Evolutionary conservation across 53 echinoderm and acorn worm genomes (phyloP), one percentile per base, ranked within the genome.

Genomic region (Henricia sp.): DNA sequence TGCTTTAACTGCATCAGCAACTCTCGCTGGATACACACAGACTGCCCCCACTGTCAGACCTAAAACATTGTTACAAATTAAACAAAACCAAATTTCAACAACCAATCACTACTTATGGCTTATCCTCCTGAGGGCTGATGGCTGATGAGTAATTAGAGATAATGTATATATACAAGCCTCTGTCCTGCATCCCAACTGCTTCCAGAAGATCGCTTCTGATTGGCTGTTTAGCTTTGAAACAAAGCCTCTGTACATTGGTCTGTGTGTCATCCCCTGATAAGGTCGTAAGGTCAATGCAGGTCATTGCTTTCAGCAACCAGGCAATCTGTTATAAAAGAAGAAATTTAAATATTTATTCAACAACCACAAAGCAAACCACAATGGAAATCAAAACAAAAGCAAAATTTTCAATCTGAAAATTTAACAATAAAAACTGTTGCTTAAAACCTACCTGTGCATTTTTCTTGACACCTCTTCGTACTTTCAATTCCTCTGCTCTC

Each of bases 281-380:
- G 9, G 97, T 94, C 23, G 97, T 96, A 14, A 96, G 87, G 60
- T 96, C 97, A 28, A 96, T 96, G 80, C 97, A 96, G 50, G 94
- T 96, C 29, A 87, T 90, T 32, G 92, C 97, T 86, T 94, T 96
- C 64, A 96, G 90, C 52, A 92, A 65, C 97, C 97, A 96, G 1
- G 97, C 97, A 76, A 93, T 84, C 97, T 96, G 70, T n/a, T 24
- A 25, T 30, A 40, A 20, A 17, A 19, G 20, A 6, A 67, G 2
- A 2, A 14, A 20, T 20, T 0, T 37, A 40, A 8, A 36, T 2
- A 17, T 36, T 36, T 21, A 1, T 34, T 21, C 37, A n/a, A 26
- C 10, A 60, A 25, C 27, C 21, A 27, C 6, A 20, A 58, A 25
- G 14, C 28, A 25, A 6, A 12, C 64, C 27, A 32, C 29, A 29